Conservation (phyloP, 2,113 vertebrate species). For the Corydoras maculifer region DNA sequence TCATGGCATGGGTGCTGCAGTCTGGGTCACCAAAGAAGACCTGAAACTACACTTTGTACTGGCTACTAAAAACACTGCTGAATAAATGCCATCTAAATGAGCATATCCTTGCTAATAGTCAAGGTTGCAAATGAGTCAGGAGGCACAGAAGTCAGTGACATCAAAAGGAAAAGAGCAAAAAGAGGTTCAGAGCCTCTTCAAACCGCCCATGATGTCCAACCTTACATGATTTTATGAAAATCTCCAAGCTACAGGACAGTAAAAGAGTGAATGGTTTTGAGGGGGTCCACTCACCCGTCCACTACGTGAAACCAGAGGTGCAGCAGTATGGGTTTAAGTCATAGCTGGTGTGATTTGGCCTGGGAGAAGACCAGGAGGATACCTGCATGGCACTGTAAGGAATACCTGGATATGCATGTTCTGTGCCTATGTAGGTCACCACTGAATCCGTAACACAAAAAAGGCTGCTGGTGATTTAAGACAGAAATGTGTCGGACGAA, state of each 20-base stretch:
- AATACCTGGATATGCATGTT: constrained; percentile 51
- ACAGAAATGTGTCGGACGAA: constrained; percentile 47
- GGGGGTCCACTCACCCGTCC: constrained; percentile 12
- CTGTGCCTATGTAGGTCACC: constrained; percentile 29
- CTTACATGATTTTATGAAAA: neutral
- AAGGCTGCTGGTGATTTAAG: constrained; percentile 73
- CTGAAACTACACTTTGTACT: constrained; percentile 2
- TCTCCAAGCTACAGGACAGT: constrained; percentile 24
- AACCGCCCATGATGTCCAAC: neutral
- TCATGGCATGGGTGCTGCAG: neutral
- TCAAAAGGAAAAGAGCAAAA: constrained; percentile 20
- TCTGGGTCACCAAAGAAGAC: constrained; percentile 49
- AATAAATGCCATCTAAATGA: constrained; percentile 14
- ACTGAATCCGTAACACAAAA: constrained; percentile 35
- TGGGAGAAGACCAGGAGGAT: constrained; percentile 33
- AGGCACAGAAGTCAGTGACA: constrained; percentile 36
- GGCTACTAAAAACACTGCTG: constrained; percentile 21
- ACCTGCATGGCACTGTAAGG: constrained; percentile 41
- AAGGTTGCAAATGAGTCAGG: constrained; percentile 30
- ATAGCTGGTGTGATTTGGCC: constrained; percentile 43
- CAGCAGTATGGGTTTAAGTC: constrained; percentile 34
- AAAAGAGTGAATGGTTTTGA: neutral
- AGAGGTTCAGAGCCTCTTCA: neutral
- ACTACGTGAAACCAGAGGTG: constrained; percentile 42
- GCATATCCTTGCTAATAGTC: constrained; percentile 6